Base-by-base conservation (phyloP, 1,140 invertebrate genomes). In the Lasioglossum albipes region DNA sequence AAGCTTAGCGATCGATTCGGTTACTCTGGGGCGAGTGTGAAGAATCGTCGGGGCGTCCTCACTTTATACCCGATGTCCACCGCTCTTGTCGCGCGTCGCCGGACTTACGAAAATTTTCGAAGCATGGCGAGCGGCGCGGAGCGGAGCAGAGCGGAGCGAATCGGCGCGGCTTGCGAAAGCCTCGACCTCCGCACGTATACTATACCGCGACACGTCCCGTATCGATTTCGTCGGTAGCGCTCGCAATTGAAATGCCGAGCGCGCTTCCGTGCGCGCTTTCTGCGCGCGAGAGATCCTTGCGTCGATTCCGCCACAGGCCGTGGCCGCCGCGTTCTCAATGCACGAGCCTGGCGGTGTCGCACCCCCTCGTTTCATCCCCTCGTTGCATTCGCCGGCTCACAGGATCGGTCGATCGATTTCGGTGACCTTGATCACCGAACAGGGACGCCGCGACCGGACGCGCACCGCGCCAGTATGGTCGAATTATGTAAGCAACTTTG, bases 31-130 rank as follows among this genome's bases (percentile, higher is more conserved):
- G 89, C 84, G 81, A 91, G 85, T 91, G 88, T 84, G n/a, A n/a
- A 79, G 78, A 75, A 9, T 12, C 27, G 20, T 75, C 27, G 52
- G 27, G 64, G 52, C 41, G 65, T 65, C 76, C 82, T 6, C 36
- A 20, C 20, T 87, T 91, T 91, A 91, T 91, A 91, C 80, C 80
- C 54, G 27, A 64, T 79, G 71, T 22, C 73, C 81, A 82, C 74
- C 74, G 62, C 79, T 52, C 77, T 81, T 76, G 68, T 65, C 54
- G 22, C 9, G 12, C 7, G 52, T 16, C 5, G 2, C 9, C 27
- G 9, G 2, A 4, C 72, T 75, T 80, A 80, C 79, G 79, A 80
- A 80, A 74, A 74, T 49, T 54, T 54, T 54, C 52, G 52, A 54
- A 54, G 4, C 16, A 16, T 54, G 52, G 22, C 31, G 27, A 4